phyloP scores from a whole-genome alignment of 2,113 vertebrate genomes.

The Cyanistes caeruleus region DNA sequence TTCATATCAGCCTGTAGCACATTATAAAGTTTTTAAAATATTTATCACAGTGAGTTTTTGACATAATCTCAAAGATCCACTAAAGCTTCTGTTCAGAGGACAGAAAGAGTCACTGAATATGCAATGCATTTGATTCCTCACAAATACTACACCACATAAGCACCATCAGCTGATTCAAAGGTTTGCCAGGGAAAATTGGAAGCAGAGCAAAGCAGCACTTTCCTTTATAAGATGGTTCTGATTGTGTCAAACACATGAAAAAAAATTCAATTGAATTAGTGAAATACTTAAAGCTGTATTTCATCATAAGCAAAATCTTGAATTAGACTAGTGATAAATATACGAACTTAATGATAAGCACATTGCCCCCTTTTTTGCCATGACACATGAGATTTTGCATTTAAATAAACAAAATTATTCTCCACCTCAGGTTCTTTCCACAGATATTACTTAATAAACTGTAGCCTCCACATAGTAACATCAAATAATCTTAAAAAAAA shows the following conservation, averaged over 20 bases:
- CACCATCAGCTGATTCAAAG: background rate
- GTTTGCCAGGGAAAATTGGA: constrained; percentile 7
- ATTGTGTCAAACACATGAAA: background rate
- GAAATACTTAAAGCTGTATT: constrained; percentile 16
- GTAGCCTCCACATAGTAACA: background rate
- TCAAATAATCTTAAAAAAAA: background rate
- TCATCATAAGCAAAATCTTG: background rate
- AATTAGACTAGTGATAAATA: background rate
- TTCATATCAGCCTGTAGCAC: background rate
- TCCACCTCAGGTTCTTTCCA: background rate
- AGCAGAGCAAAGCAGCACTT: background rate
- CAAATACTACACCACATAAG: background rate
- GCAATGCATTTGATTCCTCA: background rate
- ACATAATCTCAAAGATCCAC: background rate
- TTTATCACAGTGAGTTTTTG: background rate
- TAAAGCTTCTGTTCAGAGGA: background rate
- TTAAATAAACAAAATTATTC: background rate
- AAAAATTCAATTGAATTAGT: background rate
- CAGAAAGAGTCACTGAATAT: background rate
- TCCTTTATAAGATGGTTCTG: constrained; percentile 3
- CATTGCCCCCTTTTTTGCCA: background rate
- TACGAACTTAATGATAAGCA: background rate
- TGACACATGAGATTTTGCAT: background rate
- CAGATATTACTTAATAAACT: background rate
- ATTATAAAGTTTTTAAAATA: background rate